phyloP scores from a whole-genome alignment of 2,797 vertebrate species.

The Zalophus californianus region DNA sequence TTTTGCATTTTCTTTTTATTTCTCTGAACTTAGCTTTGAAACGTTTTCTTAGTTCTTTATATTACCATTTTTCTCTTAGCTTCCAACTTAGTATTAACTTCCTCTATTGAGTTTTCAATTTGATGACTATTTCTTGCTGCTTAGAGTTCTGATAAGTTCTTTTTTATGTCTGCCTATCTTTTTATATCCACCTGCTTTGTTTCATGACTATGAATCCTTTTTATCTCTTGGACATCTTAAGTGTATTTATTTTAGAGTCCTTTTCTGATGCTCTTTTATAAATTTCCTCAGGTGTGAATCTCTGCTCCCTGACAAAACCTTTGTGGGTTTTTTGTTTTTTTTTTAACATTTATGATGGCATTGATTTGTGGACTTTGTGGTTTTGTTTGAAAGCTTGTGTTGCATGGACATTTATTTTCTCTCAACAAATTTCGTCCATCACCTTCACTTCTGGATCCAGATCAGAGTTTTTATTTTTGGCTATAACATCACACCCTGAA shows the following conservation, averaged over 20 bases:
- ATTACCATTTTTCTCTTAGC: not conserved
- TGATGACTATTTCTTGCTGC: not conserved
- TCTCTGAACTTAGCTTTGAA: not conserved
- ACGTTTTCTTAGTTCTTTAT: not conserved
- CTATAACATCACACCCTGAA: not conserved
- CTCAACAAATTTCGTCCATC: not conserved
- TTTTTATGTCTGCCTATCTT: not conserved
- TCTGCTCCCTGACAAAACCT: not conserved
- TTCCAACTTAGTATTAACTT: not conserved
- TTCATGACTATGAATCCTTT: not conserved
- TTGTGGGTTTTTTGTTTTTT: not conserved
- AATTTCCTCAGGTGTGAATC: not conserved
- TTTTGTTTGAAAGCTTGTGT: not conserved
- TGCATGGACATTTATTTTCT: not conserved
- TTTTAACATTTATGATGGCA: not conserved
- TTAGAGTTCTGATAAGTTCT: not conserved
- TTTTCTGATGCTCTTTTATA: not conserved
- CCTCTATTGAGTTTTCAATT: not conserved
- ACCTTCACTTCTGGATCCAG: not conserved
- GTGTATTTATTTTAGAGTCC: not conserved
- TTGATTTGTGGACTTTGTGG: not conserved
- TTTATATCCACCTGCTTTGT: not conserved
- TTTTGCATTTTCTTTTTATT: not conserved
- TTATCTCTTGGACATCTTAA: not conserved
- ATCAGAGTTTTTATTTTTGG: not conserved